A percentile compares a stretch with the other conserved stretches of the same genome.
Evolutionary conservation across 2,888 invertebrate genomes (phyloP).

Genomic region (Drosophila sordidula): DNA sequence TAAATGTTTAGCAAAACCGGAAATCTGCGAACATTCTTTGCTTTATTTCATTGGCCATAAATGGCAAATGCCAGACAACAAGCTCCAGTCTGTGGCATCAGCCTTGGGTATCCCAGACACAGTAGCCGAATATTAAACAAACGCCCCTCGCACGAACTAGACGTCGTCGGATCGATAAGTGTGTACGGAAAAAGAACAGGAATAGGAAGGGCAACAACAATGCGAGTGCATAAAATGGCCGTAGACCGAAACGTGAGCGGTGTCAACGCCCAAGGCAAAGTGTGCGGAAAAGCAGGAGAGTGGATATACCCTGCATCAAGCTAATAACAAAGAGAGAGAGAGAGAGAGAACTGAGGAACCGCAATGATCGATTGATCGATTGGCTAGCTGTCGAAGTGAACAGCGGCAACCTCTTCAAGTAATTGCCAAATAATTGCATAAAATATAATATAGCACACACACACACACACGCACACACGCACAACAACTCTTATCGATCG

Average conservation of each 20-base stretch:
- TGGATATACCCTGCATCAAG: too few species aligned
- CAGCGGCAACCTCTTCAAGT: constrained; percentile 44
- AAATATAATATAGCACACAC: constrained; percentile 17
- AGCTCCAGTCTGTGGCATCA: background rate
- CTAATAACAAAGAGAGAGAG: background rate
- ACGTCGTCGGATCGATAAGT: background rate
- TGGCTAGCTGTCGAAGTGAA: constrained; percentile 40
- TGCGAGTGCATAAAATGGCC: constrained; percentile 16
- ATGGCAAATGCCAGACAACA: too few species aligned
- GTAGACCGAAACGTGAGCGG: constrained; percentile 25
- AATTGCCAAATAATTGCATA: constrained; percentile 65
- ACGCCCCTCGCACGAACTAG: constrained; percentile 6
- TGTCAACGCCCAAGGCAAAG: constrained; percentile 53
- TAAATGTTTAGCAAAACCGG: background rate
- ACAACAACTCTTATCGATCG: constrained; percentile 40
- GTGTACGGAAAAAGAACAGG: background rate
- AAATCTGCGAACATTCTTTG: too few species aligned
- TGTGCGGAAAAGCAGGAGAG: constrained; percentile 10
- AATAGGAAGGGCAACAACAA: constrained; percentile 4
- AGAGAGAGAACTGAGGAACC: constrained; percentile 12
- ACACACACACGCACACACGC: background rate
- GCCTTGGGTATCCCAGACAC: background rate
- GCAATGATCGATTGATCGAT: constrained; percentile 56
- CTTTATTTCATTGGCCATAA: too few species aligned
- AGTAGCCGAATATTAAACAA: constrained; percentile 8